phyloP scores from a whole-genome alignment of 2,888 invertebrate genomes.

The Willowsia nigromaculata region DNA sequence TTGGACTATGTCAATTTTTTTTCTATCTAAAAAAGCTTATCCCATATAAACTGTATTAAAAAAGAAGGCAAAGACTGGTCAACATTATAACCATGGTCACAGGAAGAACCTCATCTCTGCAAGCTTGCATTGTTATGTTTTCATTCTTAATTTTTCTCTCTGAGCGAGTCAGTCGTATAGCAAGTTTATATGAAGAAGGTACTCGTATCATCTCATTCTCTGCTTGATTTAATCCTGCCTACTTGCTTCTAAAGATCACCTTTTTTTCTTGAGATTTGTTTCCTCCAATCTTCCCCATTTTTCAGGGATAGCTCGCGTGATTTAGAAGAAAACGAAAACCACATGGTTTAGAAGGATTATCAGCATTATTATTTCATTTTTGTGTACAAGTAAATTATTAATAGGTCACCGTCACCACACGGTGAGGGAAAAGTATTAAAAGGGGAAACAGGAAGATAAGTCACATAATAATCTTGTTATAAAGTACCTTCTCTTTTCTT shows the following conservation, averaged over 20 bases:
- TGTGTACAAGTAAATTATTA: not conserved
- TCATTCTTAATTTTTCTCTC: not conserved
- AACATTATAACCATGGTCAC: not conserved
- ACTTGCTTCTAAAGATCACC: not conserved
- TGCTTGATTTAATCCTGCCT: not conserved
- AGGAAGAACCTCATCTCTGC: not conserved
- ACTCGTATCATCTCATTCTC: not conserved
- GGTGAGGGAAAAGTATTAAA: not conserved
- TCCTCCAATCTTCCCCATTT: not conserved
- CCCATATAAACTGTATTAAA: too few relatives aligned
- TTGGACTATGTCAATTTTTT: too few relatives aligned
- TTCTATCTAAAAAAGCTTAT: too few relatives aligned
- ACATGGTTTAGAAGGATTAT: not conserved
- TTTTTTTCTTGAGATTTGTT: not conserved
- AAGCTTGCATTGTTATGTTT: not conserved
- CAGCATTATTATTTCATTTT: not conserved
- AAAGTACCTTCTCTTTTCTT: not conserved
- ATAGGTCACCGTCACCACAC: conserved; percentile 2
- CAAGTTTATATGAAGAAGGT: not conserved
- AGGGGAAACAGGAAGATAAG: not conserved
- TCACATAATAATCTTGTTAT: conserved; percentile 34
- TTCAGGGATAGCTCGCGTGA: not conserved
- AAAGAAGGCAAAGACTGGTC: not conserved
- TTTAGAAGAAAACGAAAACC: not conserved
- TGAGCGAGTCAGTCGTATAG: not conserved